Percentiles rank a stretch among this genome's conserved stretches.
Conservation (phyloP, 1,140 invertebrate genomes). For the Trichonephila clavipes region DNA sequence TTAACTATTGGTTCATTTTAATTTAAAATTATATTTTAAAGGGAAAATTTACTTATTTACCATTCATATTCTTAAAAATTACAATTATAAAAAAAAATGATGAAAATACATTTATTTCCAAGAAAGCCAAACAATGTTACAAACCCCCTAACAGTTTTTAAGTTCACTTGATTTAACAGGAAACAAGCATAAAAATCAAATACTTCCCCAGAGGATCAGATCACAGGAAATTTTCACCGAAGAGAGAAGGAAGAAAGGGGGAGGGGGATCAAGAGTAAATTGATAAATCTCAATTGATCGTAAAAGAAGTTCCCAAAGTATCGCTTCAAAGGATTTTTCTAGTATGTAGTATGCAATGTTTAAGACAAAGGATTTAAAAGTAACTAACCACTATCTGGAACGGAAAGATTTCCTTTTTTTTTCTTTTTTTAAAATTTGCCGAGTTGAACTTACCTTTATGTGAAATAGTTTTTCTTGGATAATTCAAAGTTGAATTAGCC, state of each 20-base stretch:
- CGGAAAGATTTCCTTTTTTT: background rate
- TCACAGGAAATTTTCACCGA: background rate
- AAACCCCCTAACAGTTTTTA: too few species aligned
- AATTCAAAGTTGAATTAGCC: too few species aligned
- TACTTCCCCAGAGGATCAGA: background rate
- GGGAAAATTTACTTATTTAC: too few species aligned
- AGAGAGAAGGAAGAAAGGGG: background rate
- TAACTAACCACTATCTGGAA: background rate
- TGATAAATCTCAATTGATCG: constrained; percentile 37
- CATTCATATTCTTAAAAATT: too few species aligned
- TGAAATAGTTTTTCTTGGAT: background rate
- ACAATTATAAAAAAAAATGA: too few species aligned
- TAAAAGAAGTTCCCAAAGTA: background rate
- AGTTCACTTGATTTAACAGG: too few species aligned
- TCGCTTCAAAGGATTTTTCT: background rate
- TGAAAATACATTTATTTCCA: too few species aligned
- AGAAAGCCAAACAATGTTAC: too few species aligned
- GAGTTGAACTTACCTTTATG: background rate
- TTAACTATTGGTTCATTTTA: too few species aligned
- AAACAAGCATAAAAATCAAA: background rate
- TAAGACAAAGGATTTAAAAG: background rate
- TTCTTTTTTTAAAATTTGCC: background rate
- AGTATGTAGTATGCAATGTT: background rate
- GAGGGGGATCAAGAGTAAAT: background rate
- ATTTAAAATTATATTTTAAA: too few species aligned